Conservation (phyloP, 2,113 vertebrate species). For the Telmatochromis sp. region DNA sequence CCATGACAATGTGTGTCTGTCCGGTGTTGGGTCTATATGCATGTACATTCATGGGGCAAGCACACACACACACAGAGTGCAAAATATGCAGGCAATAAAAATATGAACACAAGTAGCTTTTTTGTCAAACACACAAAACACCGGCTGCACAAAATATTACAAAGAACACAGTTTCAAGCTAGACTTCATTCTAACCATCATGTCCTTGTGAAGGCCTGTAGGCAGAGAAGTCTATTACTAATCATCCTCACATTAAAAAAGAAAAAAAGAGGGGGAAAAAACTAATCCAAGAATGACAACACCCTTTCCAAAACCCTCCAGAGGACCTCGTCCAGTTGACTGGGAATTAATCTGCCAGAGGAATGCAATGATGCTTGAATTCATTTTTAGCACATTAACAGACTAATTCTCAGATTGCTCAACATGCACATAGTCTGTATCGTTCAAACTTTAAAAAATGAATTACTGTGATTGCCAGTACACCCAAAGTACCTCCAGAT, state of each 20-base stretch:
- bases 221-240: conserved; percentile 21
- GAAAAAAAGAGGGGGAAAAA: fast-evolving
- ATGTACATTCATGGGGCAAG: neutral
- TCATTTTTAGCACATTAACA: conserved; percentile 36
- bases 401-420: neutral
- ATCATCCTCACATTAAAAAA: conserved; percentile 20
- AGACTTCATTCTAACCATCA: conserved; percentile 2
- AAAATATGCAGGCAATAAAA: neutral
- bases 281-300: conserved; percentile 35
- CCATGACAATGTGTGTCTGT: conserved; percentile 40
- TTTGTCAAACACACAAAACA: neutral
- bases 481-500: neutral
- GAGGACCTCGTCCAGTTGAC: neutral
- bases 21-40: neutral
- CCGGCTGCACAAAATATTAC: neutral
- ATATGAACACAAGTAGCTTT: neutral
- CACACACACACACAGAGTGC: neutral
- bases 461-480: neutral
- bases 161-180: conserved; percentile 22
- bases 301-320: conserved; percentile 22
- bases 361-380: conserved; percentile 14
- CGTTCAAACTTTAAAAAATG: neutral
- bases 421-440: neutral
- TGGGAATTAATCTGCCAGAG: conserved; percentile 25
- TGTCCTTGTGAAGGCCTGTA: conserved; percentile 22